These are phyloP conservation scores for Calephelis perditalis DNA, from an alignment of 2,888 invertebrate genomes.

Conservation along the genomic window DNA sequence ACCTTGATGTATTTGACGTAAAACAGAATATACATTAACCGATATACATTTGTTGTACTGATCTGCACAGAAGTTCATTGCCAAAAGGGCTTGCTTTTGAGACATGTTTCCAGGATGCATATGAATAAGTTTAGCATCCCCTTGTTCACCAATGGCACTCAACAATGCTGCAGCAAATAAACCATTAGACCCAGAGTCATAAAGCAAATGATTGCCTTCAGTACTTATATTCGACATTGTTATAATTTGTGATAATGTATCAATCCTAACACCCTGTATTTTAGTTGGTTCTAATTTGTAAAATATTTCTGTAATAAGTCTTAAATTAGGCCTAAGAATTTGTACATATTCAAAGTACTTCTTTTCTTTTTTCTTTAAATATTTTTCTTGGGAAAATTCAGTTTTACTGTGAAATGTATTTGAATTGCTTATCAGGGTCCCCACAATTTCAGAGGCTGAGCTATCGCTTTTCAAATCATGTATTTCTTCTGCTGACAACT, in stretches of 20 bases:
- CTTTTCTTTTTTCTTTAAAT: constrained; percentile 95
- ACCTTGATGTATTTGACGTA: constrained; percentile 83
- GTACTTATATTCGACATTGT: constrained; percentile 88
- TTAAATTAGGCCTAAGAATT: constrained; percentile 87
- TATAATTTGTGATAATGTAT: constrained; percentile 93
- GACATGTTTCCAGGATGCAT: constrained; percentile 90
- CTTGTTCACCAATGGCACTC: constrained; percentile 83
- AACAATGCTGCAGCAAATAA: constrained; percentile 89
- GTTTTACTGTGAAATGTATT: constrained; percentile 94
- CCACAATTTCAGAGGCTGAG: constrained; percentile 90
- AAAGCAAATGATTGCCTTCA: constrained; percentile 87
- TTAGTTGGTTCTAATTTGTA: constrained; percentile 87
- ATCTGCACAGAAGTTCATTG: constrained; percentile 87
- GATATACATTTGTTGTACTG: constrained; percentile 84
- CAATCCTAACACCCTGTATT: constrained; percentile 87
- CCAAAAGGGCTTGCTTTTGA: constrained; percentile 86
- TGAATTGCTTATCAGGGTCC: constrained; percentile 92
- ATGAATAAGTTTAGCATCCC: constrained; percentile 82
- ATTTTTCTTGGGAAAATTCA: constrained; percentile 95
- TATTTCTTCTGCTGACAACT: constrained; percentile 90
- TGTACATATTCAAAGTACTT: constrained; percentile 93
- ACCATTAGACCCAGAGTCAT: constrained; percentile 93
- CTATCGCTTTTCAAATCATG: constrained; percentile 84
- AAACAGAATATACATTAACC: constrained; percentile 86
- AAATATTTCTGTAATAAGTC: constrained; percentile 90